These are phyloP conservation scores for Anhinga anhinga DNA, from an alignment of 2,113 vertebrate species.

Conservation along the genomic window DNA sequence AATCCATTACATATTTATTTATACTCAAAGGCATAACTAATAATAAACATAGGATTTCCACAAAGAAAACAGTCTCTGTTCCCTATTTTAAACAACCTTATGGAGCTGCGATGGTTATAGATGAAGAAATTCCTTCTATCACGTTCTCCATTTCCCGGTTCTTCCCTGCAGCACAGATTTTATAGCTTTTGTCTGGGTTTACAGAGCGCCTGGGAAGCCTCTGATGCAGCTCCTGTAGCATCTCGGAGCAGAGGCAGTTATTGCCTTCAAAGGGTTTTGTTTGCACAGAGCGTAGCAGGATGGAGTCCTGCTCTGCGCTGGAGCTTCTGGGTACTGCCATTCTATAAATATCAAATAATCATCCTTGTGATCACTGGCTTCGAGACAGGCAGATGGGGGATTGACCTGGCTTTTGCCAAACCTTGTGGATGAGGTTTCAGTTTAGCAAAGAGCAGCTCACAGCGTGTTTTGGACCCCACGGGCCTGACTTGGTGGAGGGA, in stretches of 20 bases:
- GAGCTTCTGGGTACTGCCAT: not conserved
- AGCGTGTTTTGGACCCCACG: fast-evolving
- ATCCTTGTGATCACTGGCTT: not conserved
- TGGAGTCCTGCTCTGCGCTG: not conserved
- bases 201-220: not conserved
- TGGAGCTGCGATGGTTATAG: not conserved
- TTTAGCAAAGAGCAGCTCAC: not conserved
- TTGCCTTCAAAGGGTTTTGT: not conserved
- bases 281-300: not conserved
- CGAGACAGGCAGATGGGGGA: fast-evolving
- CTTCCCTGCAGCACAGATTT: not conserved
- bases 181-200: not conserved
- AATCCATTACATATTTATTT: constrained; percentile 24
- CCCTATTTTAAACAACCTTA: not conserved
- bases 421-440: not conserved
- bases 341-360: not conserved
- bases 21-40: constrained; percentile 45
- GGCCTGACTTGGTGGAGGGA: not conserved
- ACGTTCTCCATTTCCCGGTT: fast-evolving
- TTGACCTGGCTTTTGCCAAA: not conserved
- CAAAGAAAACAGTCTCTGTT: constrained; percentile 6
- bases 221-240: not conserved
- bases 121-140: not conserved
- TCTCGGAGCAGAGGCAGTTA: not conserved
- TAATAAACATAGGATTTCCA: constrained; percentile 53